Evolutionary conservation across 2,797 vertebrate species (phyloP).

Genomic region (Babyrousa celebensis): DNA sequence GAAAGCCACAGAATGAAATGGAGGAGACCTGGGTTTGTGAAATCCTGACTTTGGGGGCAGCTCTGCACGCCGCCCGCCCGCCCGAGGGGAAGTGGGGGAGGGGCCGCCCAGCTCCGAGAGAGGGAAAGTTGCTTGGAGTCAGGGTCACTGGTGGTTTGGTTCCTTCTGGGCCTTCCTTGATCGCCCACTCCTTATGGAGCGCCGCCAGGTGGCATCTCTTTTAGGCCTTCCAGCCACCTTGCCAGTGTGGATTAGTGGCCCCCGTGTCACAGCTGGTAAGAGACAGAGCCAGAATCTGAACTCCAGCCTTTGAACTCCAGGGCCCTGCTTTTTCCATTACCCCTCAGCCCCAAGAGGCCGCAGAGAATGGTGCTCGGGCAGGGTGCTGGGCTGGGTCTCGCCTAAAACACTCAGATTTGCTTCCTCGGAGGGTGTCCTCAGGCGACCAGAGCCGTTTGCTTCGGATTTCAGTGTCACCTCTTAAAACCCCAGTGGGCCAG

Average conservation of each 20-base stretch:
- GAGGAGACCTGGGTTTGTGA: slow-evolving; percentile 62
- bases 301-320: slow-evolving; percentile 10
- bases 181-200: neutral
- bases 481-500: neutral
- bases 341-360: neutral
- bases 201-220: neutral
- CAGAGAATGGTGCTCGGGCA: neutral
- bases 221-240: slow-evolving; percentile 38
- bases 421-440: neutral
- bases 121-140: slow-evolving; percentile 56
- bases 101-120: neutral
- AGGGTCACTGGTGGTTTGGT: neutral
- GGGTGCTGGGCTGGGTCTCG: neutral
- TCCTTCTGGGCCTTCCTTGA: neutral
- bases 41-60: slow-evolving; percentile 67
- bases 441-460: neutral
- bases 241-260: neutral
- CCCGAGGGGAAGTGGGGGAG: too few species aligned
- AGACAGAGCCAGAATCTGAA: slow-evolving; percentile 7
- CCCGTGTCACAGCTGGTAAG: slow-evolving; percentile 16
- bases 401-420: neutral
- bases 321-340: slow-evolving; percentile 52
- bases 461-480: neutral
- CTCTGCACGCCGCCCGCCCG: neutral
- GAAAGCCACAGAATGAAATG: slow-evolving; percentile 76